These are phyloP conservation scores for Drosophila neoperkinsi DNA, from an alignment of 2,888 invertebrate species.

Conservation along the genomic window DNA sequence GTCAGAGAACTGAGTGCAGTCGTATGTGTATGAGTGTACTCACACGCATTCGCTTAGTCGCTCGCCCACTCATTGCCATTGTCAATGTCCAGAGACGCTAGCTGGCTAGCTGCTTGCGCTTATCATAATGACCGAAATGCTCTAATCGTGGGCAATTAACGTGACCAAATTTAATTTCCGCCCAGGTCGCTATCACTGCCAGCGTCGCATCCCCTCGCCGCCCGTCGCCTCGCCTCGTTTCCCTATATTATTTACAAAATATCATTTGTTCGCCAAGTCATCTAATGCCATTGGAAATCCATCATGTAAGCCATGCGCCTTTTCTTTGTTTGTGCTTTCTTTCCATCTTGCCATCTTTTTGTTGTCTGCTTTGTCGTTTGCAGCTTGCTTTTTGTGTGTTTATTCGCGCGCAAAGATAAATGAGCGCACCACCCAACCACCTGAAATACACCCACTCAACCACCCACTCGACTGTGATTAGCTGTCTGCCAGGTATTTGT, in stretches of 20 bases:
- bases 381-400: slow-evolving; percentile 49
- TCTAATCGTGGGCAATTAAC: slow-evolving; percentile 77
- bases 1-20: slow-evolving; percentile 1
- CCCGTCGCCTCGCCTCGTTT: background rate
- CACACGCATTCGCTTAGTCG: background rate
- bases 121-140: slow-evolving; percentile 77
- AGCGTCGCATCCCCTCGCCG: background rate
- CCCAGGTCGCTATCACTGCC: slow-evolving; percentile 66
- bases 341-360: slow-evolving; percentile 31
- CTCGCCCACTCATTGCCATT: slow-evolving; percentile 47
- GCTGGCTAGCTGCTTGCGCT: slow-evolving; percentile 36
- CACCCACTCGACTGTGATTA: slow-evolving; percentile 50
- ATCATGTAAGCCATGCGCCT: slow-evolving; percentile 68
- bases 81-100: slow-evolving; percentile 51
- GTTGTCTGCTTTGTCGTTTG: slow-evolving; percentile 43
- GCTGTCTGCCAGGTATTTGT: slow-evolving; percentile 43
- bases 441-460: background rate
- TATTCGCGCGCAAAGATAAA: slow-evolving; percentile 65
- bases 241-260: slow-evolving; percentile 72
- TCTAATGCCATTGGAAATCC: slow-evolving; percentile 71
- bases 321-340: slow-evolving; percentile 21
- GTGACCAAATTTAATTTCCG: slow-evolving; percentile 78
- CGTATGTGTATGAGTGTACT: slow-evolving; percentile 6
- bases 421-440: slow-evolving; percentile 36
- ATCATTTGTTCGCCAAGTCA: slow-evolving; percentile 60